A percentile compares a stretch with the other conserved stretches of the same genome.
These are phyloP conservation scores for Sitodiplosis mosellana DNA, from an alignment of 1,140 invertebrate species.

Conservation along the genomic window DNA sequence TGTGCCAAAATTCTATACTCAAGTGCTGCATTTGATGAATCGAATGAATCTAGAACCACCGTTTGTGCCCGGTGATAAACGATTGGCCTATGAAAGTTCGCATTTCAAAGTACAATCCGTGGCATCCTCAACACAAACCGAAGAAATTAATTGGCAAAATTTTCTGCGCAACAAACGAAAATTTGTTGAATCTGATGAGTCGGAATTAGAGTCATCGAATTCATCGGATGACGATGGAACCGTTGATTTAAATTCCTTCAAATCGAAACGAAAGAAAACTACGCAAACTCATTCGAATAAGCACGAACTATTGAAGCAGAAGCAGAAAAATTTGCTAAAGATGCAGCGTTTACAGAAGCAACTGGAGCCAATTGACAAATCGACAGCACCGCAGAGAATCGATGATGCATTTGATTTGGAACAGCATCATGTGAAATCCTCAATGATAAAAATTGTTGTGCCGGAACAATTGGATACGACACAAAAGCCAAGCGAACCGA, in stretches of 20 bases:
- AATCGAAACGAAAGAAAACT: neutral
- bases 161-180: constrained; percentile 4
- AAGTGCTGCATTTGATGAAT: constrained; percentile 87
- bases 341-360: constrained; percentile 26
- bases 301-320: neutral
- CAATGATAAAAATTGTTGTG: constrained; percentile 10
- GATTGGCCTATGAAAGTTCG: constrained; percentile 4
- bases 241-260: constrained; percentile 19
- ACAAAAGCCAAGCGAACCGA: constrained; percentile 20
- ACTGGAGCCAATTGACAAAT: constrained; percentile 16
- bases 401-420: constrained; percentile 26
- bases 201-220: constrained; percentile 50
- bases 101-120: constrained; percentile 5
- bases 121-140: constrained; percentile 7
- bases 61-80: constrained; percentile 33
- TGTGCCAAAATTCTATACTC: constrained; percentile 67
- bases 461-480: constrained; percentile 35
- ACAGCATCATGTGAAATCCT: constrained; percentile 14
- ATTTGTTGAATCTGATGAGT: constrained; percentile 7
- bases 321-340: constrained; percentile 34
- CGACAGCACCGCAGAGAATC: constrained; percentile 20
- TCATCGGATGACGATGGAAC: constrained; percentile 41
- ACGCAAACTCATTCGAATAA: neutral
- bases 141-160: neutral
- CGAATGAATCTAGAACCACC: constrained; percentile 81